Evolutionary conservation across 2,797 vertebrate genomes (phyloP), one percentile per base, ranked within the genome.

Genomic region (Pseudopleuronectes americanus): DNA sequence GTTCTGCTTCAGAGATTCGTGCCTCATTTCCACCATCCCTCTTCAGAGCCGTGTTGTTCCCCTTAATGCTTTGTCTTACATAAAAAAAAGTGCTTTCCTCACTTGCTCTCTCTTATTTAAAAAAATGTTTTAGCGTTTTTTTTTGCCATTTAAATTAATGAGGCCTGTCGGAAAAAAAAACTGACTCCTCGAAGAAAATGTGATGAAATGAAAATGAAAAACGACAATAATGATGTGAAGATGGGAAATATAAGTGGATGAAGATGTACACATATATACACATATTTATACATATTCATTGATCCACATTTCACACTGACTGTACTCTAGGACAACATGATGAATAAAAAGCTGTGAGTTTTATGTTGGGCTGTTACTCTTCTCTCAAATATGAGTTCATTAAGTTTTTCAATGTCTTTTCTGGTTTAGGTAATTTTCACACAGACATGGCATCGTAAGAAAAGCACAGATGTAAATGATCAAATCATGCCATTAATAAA

Each of bases 1-100:
- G 51, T 65, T 89, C 73, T 71, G 41, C 71, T 76, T 74, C 24
- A 69, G 65, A 80, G 75, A 67, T 38, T 52, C 21, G 73, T 16
- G 67, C 61, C 59, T 78, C 61, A 36, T 79, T 69, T 70, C 36
- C 67, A 49, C 43, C 41, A 22, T n/a, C 58, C 45, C 52, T 63
- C 41, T 74, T 54, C 61, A 13, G 5, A 65, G 48, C 61, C 38
- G 36, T 2, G 28, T 43, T 74, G 45, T 67, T 77, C 61, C 63
- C 4, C 1, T 65, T 71, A 72, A 77, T 58, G 77, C 64, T 41
- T 38, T 70, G 63, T 61, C 33, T 83, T 26, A 65, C 69, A 79
- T 68, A 60, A 36, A 77, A 69, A 47, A 72, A 77, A 55, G 26
- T 61, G 26, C n/a, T 57, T 64, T 65, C 38, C 55, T 26, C 56